Evolutionary conservation across 2,797 vertebrate species (phyloP), one percentile per base, ranked within the genome.

Genomic region (Sciaenops ocellatus): DNA sequence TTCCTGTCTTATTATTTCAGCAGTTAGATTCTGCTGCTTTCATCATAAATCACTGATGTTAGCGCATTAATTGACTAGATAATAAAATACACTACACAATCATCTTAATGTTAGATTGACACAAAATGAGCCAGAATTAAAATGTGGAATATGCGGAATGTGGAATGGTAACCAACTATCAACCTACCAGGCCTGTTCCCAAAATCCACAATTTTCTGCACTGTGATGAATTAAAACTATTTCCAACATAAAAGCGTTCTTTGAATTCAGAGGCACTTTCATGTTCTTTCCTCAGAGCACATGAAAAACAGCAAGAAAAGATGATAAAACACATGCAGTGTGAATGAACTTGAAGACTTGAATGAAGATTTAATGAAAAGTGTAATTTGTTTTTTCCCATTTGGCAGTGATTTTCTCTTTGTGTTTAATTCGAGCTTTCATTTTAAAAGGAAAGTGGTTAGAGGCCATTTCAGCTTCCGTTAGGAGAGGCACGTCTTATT

Each of bases 211-310:
- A 16, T 81, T 80, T 77, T 11, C 70, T 63, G 50, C 59, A n/a
- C 42, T 52, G 24, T 11, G 13, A 38, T 67, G 26, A 73, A 52
- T 78, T 46, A 26, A 81, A 76, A 44, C 20, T 2, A 30, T 55
- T 77, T 69, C 42, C 8, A 10, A 54, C 28, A 72, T 67, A 11
- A 79, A 79, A 76, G 74, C 18, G 3, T 50, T 69, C 38, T 50
- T 73, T 69, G 75, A 79, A 55, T 76, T 85, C 76, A 85, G 66
- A 85, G 30, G 34, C 24, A 30, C 79, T 86, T 86, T 90, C 66
- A 87, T 83, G 34, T 84, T 48, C 5, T 22, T 26, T 69, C 74
- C 62, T 82, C 42, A 41, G 54, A 81, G 57, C 61, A 69, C 22
- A 22, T 38, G 38, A 38, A 70, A 57, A 51, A 48, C 48, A n/a